Evolutionary conservation across 1,140 invertebrate species (phyloP), one percentile per base, ranked within the genome.

Genomic region (Drosophila kurseongensis): DNA sequence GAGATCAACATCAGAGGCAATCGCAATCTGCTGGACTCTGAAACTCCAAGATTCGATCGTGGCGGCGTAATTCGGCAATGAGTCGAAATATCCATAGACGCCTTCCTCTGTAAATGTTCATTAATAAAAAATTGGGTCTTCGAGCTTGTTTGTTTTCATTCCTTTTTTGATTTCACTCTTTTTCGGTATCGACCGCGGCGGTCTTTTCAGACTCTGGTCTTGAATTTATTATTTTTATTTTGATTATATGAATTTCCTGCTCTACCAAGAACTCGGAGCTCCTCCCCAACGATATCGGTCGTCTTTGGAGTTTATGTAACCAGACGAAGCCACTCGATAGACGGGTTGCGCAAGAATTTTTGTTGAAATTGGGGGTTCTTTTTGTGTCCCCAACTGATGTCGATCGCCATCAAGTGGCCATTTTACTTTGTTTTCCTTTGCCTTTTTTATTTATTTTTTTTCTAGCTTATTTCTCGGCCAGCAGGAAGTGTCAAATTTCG

Each of bases 401-500:
- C 41, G 32, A 56, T 68, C 56, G 65, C 55, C 75, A 61, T 82
- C 78, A 69, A 88, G 78, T 88, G 75, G 83, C 60, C 76, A 77
- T 88, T 83, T 89, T 80, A 42, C 55, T 71, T 71, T 65, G 71
- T 67, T 59, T 83, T 73, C 32, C 55, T 79, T 84, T 63, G 29
- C 40, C 44, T 51, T 80, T 68, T 38, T 69, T 78, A 79, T 79
- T 84, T 76, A 69, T 75, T 83, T 74, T 55, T 72, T 69, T 80
- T 58, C 51, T 62, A 58, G 67, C 51, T 69, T 48, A 27, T n/a
- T 71, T 58, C 41, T 78, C 41, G 61, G 23, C 60, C 47, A 72
- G 75, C 84, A 89, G 83, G 84, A 88, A 88, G 84, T 89, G 57
- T 88, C 83, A 23, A 66, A 69, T 88, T 80, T 75, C 81, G 38